phyloP scores from a whole-genome alignment of 2,888 invertebrate species.

The Masnerella sp. region DNA sequence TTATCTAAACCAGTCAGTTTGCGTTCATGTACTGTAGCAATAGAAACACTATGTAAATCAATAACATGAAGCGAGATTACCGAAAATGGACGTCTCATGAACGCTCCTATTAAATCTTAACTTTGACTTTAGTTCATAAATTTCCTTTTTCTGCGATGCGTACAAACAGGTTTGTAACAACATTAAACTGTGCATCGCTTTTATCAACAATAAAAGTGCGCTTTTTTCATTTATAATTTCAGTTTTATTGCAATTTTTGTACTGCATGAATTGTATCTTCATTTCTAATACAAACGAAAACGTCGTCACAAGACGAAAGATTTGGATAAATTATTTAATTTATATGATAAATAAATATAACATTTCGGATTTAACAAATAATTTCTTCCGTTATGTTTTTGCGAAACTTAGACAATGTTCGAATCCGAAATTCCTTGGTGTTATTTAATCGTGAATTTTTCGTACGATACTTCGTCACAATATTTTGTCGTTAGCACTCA shows the following conservation, averaged over 20 bases:
- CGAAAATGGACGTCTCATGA: neutral
- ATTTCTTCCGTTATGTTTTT: neutral
- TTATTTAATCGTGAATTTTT: constrained; percentile 7
- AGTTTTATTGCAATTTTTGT: neutral
- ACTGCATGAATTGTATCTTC: too few species aligned
- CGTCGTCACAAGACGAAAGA: neutral
- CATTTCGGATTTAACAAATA: too few species aligned
- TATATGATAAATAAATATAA: too few species aligned
- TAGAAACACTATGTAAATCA: constrained; percentile 4
- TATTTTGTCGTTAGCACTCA: constrained; percentile 6
- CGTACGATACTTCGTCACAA: constrained; percentile 10
- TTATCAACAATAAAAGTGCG: too few species aligned
- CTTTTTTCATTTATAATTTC: too few species aligned
- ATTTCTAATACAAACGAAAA: neutral
- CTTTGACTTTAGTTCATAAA: neutral
- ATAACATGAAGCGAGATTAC: constrained; percentile 4
- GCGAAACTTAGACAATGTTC: too few species aligned
- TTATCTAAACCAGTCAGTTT: constrained; percentile 4
- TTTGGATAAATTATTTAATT: too few species aligned
- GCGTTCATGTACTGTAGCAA: neutral
- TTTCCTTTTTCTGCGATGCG: neutral
- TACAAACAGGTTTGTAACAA: constrained; percentile 5
- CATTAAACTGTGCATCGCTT: neutral
- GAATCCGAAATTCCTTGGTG: too few species aligned
- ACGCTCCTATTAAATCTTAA: neutral